A percentile compares a stretch with the other conserved stretches of the same genome.
phyloP scores from a whole-genome alignment of 2,113 vertebrate genomes.

The Scytalopus superciliaris region DNA sequence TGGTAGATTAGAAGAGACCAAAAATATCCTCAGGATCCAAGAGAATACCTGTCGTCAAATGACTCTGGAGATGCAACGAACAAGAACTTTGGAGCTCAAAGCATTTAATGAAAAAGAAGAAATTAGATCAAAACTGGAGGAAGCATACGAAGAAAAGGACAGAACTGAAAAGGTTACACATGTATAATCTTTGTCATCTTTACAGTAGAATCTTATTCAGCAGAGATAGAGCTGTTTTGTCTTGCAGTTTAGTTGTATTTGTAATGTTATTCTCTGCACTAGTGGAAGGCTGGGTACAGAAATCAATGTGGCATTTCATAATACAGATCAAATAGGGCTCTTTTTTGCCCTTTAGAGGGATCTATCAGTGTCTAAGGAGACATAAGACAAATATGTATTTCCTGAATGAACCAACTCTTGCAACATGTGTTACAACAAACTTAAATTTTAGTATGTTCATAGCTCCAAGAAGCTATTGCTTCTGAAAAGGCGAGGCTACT shows the following conservation, averaged over 20 bases:
- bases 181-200: background rate
- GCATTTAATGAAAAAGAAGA: slow-evolving; percentile 80
- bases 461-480: background rate
- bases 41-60: slow-evolving; percentile 49
- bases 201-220: background rate
- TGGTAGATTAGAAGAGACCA: slow-evolving; percentile 70
- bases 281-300: background rate
- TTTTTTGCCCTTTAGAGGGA: background rate
- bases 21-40: slow-evolving; percentile 50
- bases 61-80: slow-evolving; percentile 68
- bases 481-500: background rate
- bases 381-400: background rate
- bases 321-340: background rate
- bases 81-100: slow-evolving; percentile 73
- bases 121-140: slow-evolving; percentile 77
- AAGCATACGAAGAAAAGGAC: slow-evolving; percentile 73
- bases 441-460: background rate
- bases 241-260: background rate
- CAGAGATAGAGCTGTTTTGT: background rate
- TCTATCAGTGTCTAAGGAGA: background rate
- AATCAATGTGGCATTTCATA: background rate
- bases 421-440: background rate
- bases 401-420: background rate
- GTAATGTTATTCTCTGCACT: background rate
- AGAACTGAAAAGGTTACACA: slow-evolving; percentile 68